Conservation (phyloP, 1,140 invertebrate species). For the Eupristina koningsbergeri region DNA sequence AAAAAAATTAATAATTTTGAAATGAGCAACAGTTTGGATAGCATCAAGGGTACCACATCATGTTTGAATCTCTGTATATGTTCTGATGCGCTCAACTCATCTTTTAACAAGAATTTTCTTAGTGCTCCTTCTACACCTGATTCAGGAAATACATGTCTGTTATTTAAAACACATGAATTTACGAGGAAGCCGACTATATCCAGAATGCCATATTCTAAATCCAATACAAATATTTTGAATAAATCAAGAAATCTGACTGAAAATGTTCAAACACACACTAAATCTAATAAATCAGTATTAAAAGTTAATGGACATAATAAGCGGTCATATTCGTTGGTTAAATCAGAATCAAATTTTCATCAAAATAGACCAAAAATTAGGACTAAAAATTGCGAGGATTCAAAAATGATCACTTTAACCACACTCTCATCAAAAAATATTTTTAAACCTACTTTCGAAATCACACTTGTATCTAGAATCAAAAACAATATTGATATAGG, state of each 20-base stretch:
- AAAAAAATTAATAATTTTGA: constrained; percentile 63
- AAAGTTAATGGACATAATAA: constrained; percentile 47
- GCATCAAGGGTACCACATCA: constrained; percentile 63
- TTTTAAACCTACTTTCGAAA: constrained; percentile 66
- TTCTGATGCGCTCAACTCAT: constrained; percentile 65
- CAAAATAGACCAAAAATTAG: constrained; percentile 56
- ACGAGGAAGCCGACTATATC: not conserved
- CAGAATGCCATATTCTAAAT: not conserved
- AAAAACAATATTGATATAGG: constrained; percentile 61
- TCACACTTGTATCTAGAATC: constrained; percentile 62
- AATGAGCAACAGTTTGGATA: constrained; percentile 65
- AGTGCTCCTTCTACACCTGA: constrained; percentile 63
- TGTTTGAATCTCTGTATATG: constrained; percentile 66
- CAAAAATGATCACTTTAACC: constrained; percentile 61
- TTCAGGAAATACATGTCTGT: constrained; percentile 65
- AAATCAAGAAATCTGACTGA: constrained; percentile 14
- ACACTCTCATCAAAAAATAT: constrained; percentile 64
- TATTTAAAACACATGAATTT: constrained; percentile 65
- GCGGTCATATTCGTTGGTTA: constrained; percentile 54
- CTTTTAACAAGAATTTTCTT: constrained; percentile 67
- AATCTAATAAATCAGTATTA: constrained; percentile 63
- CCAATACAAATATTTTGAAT: constrained; percentile 45
- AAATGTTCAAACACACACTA: constrained; percentile 56
- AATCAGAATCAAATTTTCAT: constrained; percentile 57
- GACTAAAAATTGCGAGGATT: constrained; percentile 50